Evolutionary conservation across 2,797 vertebrate genomes (phyloP), one percentile per base, ranked within the genome.

Genomic region (Allobates femoralis): DNA sequence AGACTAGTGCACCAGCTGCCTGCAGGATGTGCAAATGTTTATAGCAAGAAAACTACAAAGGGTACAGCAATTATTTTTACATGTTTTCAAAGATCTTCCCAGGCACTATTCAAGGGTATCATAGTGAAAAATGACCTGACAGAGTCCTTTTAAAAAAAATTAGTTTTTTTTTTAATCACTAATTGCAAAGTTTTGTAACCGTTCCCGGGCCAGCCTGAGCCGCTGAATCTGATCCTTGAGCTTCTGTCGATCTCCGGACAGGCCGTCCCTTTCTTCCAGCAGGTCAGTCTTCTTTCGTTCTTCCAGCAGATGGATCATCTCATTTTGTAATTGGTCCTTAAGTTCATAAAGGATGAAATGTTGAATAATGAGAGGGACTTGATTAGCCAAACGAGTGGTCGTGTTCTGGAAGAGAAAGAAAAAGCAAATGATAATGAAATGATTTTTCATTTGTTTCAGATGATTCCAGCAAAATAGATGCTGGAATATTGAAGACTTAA

Each of bases 321-420:
- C 15, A 32, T 16, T 3, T 3, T 77, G 74, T 8, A 77, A 51
- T 11, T 55, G 0, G 2, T 21, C 18, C 50, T 26, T 26, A 55
- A 30, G 32, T 26, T 77, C 51, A 8, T 77, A 11, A 3, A 77
- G 74, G 30, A 77, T 28, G 74, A 30, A 55, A 77, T 77, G 50
- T n/a, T 77, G 74, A 21, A 77, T 55, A 23, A 77, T 77, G 15
- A 77, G 74, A 77, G 74, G 74, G 41, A 77, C 26, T 21, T 77
- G 74, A 32, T 77, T 77, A 2, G 74, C n/a, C 26, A 77, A 53
- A 55, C 74, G 74, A 32, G 12, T 32, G 41, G 50, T 55, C 5
- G 74, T 55, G 50, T 32, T 53, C 74, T 77, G n/a, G 6, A 77
- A 77, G 8, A 26, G 10, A 15, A 5, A 23, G 62, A 16, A 28